A percentile compares a stretch with the other conserved stretches of the same genome.
phyloP scores from a whole-genome alignment of 2,888 invertebrate species.

The Ommatoiulus sabulosus region DNA sequence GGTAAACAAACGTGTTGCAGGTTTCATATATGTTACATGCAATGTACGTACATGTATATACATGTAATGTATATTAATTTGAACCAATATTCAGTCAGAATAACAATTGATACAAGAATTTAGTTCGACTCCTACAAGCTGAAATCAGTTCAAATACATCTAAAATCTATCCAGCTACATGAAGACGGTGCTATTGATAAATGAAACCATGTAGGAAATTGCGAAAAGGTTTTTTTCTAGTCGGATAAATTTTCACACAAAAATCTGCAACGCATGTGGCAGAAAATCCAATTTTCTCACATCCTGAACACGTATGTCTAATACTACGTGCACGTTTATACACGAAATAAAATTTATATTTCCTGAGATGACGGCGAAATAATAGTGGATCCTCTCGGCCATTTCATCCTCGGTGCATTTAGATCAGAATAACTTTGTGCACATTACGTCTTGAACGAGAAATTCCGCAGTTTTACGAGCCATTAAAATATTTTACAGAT shows the following conservation, averaged over 20 bases:
- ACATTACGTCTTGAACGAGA: neutral
- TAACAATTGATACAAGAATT: neutral
- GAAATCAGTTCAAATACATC: neutral
- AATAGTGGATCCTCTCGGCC: neutral
- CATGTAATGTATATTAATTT: too few relatives aligned
- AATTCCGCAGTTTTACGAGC: neutral
- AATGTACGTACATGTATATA: too few relatives aligned
- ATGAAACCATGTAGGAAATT: slow-evolving; percentile 33
- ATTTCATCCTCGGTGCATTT: neutral
- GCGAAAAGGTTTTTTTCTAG: neutral
- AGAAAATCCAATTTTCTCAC: slow-evolving; percentile 14
- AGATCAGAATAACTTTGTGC: neutral
- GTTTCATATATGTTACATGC: too few relatives aligned
- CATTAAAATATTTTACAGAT: slow-evolving; percentile 41
- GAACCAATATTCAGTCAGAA: too few relatives aligned
- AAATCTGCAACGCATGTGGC: neutral
- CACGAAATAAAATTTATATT: slow-evolving; percentile 32
- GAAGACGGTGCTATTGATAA: neutral
- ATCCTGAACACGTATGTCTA: slow-evolving; percentile 15
- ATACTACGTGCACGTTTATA: neutral
- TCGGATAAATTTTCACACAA: neutral
- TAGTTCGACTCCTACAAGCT: neutral
- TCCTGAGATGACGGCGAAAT: neutral
- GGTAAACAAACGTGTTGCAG: too few relatives aligned
- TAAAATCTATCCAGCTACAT: neutral